Conservation (phyloP, 2,113 vertebrate species). For the Rana temporaria region DNA sequence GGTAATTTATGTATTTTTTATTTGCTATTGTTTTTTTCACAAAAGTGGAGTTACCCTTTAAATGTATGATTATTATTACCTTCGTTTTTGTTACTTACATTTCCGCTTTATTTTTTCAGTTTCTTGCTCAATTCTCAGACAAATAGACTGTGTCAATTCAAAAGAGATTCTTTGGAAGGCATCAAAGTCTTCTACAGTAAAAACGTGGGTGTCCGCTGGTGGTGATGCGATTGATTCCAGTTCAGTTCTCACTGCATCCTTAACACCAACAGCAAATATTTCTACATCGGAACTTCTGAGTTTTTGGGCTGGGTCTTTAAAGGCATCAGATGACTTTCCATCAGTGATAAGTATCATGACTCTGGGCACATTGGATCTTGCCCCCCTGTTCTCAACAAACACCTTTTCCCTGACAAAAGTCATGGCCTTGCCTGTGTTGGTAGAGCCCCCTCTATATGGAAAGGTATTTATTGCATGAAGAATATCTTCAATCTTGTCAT, state of each 20-base stretch:
- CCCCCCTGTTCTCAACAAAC: constrained; percentile 82
- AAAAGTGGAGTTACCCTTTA: too few relatives aligned
- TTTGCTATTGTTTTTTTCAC: too few relatives aligned
- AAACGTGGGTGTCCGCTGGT: constrained; percentile 91
- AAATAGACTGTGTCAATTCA: constrained; percentile 94
- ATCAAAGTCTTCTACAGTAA: constrained; percentile 97
- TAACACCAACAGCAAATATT: constrained; percentile 96
- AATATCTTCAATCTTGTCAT: constrained; percentile 81
- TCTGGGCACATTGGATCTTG: constrained; percentile 87
- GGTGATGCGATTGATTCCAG: constrained; percentile 92
- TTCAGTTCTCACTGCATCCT: constrained; percentile 93
- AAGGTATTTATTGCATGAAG: constrained; percentile 90
- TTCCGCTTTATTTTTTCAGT: constrained; percentile 83
- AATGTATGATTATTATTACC: too few relatives aligned
- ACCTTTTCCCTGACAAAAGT: constrained; percentile 92
- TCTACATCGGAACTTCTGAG: constrained; percentile 90
- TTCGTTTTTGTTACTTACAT: constrained; percentile 76
- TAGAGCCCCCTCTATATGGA: constrained; percentile 96
- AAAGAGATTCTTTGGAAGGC: constrained; percentile 96
- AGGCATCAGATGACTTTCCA: constrained; percentile 96
- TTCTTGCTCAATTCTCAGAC: constrained; percentile 94
- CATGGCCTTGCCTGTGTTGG: constrained; percentile 97
- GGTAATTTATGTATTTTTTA: too few relatives aligned
- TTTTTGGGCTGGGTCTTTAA: constrained; percentile 87
- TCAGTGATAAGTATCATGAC: constrained; percentile 97